Percentiles rank a stretch among this genome's conserved stretches.
phyloP scores from a whole-genome alignment of 2,888 invertebrate species.

The Zaprionus lineosus region DNA sequence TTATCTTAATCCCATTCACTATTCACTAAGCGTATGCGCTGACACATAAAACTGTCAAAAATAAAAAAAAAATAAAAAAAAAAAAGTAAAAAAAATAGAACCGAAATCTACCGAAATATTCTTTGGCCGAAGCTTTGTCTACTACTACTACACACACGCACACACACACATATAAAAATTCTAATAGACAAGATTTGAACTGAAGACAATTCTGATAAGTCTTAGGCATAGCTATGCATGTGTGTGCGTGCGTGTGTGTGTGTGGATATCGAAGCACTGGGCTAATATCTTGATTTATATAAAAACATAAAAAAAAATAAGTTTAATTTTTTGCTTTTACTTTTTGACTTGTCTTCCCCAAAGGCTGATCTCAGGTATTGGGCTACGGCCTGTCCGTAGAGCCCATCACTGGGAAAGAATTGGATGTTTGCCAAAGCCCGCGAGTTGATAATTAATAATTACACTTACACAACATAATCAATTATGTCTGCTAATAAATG shows the following conservation, averaged over 20 bases:
- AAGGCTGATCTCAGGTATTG: no score
- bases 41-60: slow-evolving; percentile 77
- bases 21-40: slow-evolving; percentile 69
- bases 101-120: slow-evolving; percentile 12
- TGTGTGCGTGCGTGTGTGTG: slow-evolving; percentile 13
- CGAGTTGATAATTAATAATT: slow-evolving; percentile 77
- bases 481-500: slow-evolving; percentile 76
- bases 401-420: background rate
- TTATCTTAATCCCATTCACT: slow-evolving; percentile 77
- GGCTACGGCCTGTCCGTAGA: no score
- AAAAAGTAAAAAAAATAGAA: slow-evolving; percentile 14
- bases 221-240: background rate
- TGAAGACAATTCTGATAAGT: slow-evolving; percentile 71
- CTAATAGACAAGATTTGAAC: slow-evolving; percentile 46
- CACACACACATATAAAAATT: slow-evolving; percentile 20
- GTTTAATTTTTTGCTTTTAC: slow-evolving; percentile 8
- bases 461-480: slow-evolving; percentile 78
- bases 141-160: slow-evolving; percentile 1
- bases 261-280: slow-evolving; percentile 49
- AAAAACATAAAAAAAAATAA: slow-evolving; percentile 61
- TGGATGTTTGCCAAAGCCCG: slow-evolving; percentile 2
- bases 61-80: slow-evolving; percentile 9
- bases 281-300: slow-evolving; percentile 71
- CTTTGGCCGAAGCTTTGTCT: slow-evolving; percentile 49
- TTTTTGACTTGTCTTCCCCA: slow-evolving; percentile 6